A percentile compares a stretch with the other conserved stretches of the same genome.
These are phyloP conservation scores for Pocillopora grandis DNA, from an alignment of 92 coral and sea anemone species.

Conservation along the genomic window DNA sequence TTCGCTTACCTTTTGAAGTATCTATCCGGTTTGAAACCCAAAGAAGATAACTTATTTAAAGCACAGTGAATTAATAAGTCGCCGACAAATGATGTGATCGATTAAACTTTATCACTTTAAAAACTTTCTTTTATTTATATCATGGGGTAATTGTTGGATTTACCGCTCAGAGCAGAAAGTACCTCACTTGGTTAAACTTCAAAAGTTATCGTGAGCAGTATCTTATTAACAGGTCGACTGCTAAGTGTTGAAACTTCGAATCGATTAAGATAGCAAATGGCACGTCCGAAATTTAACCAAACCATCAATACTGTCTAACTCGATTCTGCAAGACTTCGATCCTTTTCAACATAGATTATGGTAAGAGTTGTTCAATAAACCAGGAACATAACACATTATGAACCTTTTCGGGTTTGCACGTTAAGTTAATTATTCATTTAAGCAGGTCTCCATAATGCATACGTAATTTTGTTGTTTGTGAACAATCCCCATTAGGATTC, in stretches of 20 bases:
- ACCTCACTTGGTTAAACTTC: not conserved
- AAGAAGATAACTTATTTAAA: not conserved
- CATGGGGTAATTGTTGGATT: not conserved
- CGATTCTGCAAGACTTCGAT: not conserved
- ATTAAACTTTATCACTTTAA: not conserved
- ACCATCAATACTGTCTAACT: not conserved
- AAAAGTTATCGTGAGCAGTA: not conserved
- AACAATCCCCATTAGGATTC: not conserved
- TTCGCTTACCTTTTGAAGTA: not conserved
- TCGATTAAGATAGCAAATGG: not conserved
- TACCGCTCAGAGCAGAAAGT: not conserved
- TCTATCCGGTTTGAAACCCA: not conserved
- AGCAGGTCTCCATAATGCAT: constrained; percentile 15
- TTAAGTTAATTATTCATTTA: constrained; percentile 26
- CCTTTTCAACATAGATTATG: no score
- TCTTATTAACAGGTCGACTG: not conserved
- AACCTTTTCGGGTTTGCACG: constrained; percentile 10
- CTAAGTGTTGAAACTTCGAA: not conserved
- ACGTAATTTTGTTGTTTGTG: not conserved
- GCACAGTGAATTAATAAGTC: not conserved
- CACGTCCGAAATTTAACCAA: no score
- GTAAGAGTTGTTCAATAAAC: not conserved
- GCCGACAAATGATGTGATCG: not conserved
- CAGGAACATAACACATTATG: not conserved
- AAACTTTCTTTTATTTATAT: not conserved